Evolutionary conservation across 2,113 vertebrate genomes (phyloP), one percentile per base, ranked within the genome.

Genomic region (Ursus arctos): DNA sequence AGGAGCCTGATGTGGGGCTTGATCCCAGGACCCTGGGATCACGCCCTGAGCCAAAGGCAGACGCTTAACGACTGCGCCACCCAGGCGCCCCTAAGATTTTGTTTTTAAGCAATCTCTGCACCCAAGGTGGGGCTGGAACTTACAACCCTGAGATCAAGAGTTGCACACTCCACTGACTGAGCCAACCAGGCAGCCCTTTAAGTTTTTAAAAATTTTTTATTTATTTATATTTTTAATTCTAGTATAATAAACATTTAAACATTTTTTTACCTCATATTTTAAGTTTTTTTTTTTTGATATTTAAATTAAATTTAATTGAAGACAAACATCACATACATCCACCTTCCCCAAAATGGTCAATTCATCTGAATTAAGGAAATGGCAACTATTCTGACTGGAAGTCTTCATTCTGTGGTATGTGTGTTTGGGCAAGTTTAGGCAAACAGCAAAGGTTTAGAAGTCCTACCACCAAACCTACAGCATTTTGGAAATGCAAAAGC

Each of bases 271-370:
- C 18, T 36, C 67, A 4, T 36, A 71, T 71, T 71, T 71, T 71
- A n/a, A n/a, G n/a, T n/a, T n/a, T n/a, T n/a, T n/a, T n/a, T n/a
- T n/a, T n/a, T n/a, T n/a, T 55, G 40, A 72, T 36, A 63, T 43
- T 84, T 63, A 95, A 94, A 36, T 63, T 74, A 59, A 57, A 77
- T 96, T 96, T 89, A 92, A 84, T 94, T 93, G 74, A 72, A 63
- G 28, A 96, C 53, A 94, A 90, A 85, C 7, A 2, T 55, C 53
- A 57, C 47, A 81, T 26, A 92, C 36, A n/a, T 76, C 43, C 12
- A 57, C 57, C 43, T 57, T 67, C 81, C 69, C 19, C 21, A 26
- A 79, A 87, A 55, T 3, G 49, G 33, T 40, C 31, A 19, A 36
- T 61, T 87, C 22, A 61, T 53, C 77, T 81, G 74, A 88, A 76